These are phyloP conservation scores for Drosophila nasuta DNA, from an alignment of 1,140 invertebrate genomes.

Conservation along the genomic window DNA sequence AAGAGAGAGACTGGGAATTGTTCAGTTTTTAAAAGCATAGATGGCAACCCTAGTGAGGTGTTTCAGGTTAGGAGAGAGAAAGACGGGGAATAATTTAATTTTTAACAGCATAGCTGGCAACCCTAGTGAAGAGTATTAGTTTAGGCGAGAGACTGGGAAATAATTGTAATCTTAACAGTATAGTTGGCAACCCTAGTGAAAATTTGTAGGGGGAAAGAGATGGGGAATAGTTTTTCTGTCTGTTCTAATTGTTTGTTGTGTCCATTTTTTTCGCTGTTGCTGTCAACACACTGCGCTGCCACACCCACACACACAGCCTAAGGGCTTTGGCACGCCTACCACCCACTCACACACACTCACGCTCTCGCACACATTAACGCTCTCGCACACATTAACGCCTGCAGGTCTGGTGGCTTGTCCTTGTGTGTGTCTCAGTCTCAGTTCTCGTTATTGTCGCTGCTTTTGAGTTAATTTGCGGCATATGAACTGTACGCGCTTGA, in stretches of 20 bases:
- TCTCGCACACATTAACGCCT: background rate
- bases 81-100: no score
- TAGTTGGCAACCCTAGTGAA: no score
- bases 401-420: background rate
- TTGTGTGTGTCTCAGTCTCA: background rate
- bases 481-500: slow-evolving; percentile 61
- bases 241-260: slow-evolving; percentile 1
- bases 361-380: background rate
- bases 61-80: no score
- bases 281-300: slow-evolving; percentile 17
- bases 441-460: slow-evolving; percentile 49
- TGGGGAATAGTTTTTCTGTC: background rate
- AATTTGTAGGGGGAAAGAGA: no score
- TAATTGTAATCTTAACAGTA: no score
- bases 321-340: background rate
- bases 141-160: no score
- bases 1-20: no score
- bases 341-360: background rate
- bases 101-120: no score
- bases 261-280: slow-evolving; percentile 17
- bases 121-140: no score
- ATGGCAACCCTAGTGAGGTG: no score
- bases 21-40: no score
- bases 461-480: slow-evolving; percentile 67
- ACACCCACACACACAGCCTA: slow-evolving; percentile 3